These are phyloP conservation scores for Alfaro cultratus DNA, from an alignment of 2,797 vertebrate species.

Conservation along the genomic window DNA sequence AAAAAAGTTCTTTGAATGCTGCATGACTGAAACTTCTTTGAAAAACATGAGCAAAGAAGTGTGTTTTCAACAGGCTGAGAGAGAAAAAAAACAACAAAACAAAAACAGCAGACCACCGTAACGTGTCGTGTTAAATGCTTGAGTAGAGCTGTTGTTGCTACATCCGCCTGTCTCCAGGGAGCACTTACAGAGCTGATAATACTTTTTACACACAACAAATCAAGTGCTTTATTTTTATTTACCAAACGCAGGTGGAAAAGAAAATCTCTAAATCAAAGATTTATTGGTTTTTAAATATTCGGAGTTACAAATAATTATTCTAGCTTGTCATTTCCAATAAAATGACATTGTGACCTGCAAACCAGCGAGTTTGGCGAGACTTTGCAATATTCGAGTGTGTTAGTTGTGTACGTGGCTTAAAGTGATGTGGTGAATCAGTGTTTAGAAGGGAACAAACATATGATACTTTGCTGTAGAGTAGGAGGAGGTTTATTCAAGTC, in stretches of 20 bases:
- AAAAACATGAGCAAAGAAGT: constrained; percentile 20
- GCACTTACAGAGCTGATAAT: constrained; percentile 46
- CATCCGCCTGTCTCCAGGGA: constrained; percentile 10
- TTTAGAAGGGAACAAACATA: not conserved
- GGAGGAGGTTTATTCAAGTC: not conserved
- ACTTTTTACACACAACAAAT: constrained; percentile 43
- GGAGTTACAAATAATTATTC: not conserved
- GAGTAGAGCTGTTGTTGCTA: constrained; percentile 22
- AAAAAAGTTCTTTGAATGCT: constrained; percentile 22
- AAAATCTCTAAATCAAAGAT: not conserved
- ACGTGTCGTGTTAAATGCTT: constrained; percentile 15
- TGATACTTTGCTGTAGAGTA: not conserved
- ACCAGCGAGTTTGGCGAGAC: not conserved
- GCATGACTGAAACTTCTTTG: constrained; percentile 26
- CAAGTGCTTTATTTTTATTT: constrained; percentile 59
- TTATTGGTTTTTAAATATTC: not conserved
- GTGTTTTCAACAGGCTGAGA: constrained; percentile 14
- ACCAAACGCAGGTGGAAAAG: constrained; percentile 1
- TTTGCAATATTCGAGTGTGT: not conserved
- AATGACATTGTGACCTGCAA: not conserved
- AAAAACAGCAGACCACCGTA: constrained; percentile 5
- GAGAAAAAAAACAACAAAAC: not conserved
- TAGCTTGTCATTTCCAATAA: not conserved
- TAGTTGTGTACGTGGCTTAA: not conserved
- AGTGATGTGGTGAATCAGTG: not conserved